Percentiles rank a stretch among this genome's conserved stretches.
These are phyloP conservation scores for Micropoecilia bifurca DNA, from an alignment of 2,797 vertebrate species.

Conservation along the genomic window DNA sequence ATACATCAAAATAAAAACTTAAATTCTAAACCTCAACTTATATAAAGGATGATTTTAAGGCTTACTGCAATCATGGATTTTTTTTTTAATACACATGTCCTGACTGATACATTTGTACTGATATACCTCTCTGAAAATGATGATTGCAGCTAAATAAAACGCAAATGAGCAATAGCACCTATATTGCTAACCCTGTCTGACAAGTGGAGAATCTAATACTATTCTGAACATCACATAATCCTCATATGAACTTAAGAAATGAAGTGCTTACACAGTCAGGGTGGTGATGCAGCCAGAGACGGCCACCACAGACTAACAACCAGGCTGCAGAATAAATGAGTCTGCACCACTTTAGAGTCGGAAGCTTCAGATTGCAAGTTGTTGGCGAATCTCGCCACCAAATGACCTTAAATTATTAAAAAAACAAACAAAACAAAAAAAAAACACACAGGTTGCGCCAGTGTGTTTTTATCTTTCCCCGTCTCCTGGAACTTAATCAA, in stretches of 20 bases:
- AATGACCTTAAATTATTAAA: conserved; percentile 59
- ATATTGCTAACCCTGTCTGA: not conserved
- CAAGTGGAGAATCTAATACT: not conserved
- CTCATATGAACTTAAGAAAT: not conserved
- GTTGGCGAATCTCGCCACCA: conserved; percentile 39
- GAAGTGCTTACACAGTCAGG: not conserved
- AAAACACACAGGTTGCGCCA: conserved; percentile 1
- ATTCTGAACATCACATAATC: not conserved
- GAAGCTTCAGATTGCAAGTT: conserved; percentile 46
- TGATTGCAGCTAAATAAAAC: not conserved
- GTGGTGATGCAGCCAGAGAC: conserved; percentile 23
- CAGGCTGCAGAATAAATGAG: conserved; percentile 30
- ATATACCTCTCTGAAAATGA: not conserved
- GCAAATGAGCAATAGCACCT: not conserved
- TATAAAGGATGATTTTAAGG: not conserved
- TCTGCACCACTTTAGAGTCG: conserved; percentile 39
- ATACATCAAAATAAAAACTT: not conserved
- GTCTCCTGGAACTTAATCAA: conserved; percentile 41
- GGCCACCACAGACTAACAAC: conserved; percentile 48
- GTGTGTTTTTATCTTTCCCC: conserved; percentile 5
- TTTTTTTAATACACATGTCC: not conserved
- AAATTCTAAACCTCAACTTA: not conserved
- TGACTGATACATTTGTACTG: not conserved
- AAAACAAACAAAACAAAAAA: too few species aligned
- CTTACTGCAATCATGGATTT: not conserved